Evolutionary conservation across 1,140 invertebrate genomes (phyloP).

Genomic region (Nephila pilipes): DNA sequence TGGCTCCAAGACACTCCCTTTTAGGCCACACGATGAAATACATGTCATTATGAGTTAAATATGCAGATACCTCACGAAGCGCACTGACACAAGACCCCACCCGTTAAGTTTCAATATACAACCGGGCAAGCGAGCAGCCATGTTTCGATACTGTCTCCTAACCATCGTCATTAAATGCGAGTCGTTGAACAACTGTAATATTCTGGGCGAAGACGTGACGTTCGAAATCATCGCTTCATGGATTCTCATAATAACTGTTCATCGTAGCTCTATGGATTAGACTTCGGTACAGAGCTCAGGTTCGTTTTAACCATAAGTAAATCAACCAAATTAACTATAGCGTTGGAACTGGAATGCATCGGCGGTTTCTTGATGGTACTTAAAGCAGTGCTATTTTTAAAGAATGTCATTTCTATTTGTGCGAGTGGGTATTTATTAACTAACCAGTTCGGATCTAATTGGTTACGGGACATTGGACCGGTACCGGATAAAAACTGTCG

Average conservation of each 20-base stretch:
- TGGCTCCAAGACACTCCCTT: background rate
- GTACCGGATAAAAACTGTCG: too few species aligned
- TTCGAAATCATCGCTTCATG: background rate
- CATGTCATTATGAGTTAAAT: slow-evolving; percentile 19
- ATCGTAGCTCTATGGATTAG: background rate
- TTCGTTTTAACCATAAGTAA: background rate
- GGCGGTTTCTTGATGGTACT: background rate
- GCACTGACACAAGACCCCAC: background rate
- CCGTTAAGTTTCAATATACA: slow-evolving; percentile 11
- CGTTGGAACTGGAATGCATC: background rate
- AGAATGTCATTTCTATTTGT: background rate
- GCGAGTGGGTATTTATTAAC: background rate
- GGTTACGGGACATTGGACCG: too few species aligned
- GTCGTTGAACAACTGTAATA: background rate
- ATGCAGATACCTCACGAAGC: slow-evolving; percentile 5
- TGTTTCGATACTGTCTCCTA: background rate
- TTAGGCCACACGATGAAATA: background rate
- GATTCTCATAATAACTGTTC: slow-evolving; percentile 1
- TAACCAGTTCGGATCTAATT: too few species aligned
- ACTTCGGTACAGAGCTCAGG: background rate
- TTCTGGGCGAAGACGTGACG: background rate
- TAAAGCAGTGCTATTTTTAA: background rate
- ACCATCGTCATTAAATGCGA: slow-evolving; percentile 14
- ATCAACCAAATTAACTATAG: background rate
- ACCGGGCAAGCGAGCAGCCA: background rate